Evolutionary conservation across 2,797 vertebrate species (phyloP), one percentile per base, ranked within the genome.

Genomic region (Gymnodraco acuticeps): DNA sequence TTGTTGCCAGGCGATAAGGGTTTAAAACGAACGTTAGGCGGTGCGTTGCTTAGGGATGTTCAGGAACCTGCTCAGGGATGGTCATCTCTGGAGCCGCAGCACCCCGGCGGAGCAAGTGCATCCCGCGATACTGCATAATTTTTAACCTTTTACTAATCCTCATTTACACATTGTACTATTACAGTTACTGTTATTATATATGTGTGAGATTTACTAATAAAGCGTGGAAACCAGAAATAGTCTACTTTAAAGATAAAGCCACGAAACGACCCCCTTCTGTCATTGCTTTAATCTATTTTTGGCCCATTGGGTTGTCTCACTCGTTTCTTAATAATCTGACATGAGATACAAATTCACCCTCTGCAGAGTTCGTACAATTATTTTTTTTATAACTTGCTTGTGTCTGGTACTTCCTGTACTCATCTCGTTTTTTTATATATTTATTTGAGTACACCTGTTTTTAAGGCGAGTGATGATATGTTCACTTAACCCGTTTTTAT

Each of bases 61-160:
- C 64, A 73, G 11, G 17, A 78, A 92, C 93, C 93, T 93, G 92
- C 10, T 88, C 84, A 13, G 87, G 88, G 93, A 90, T 84, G 84
- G 83, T 75, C 78, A 50, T 72, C 82, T 43, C 80, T 1, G 77
- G 68, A 87, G 82, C 78, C 75, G 87, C 81, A 71, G 80, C 80
- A 54, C 71, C 81, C 66, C 82, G 77, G 79, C 67, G 68, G 75
- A 77, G 89, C 89, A 88, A 92, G 89, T 88, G 89, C 92, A 92
- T 55, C 71, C 58, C 55, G 67, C n/a, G 23, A 62, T 47, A 16
- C 19, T 42, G 7, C 16, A 6, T 31, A 45, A 1, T 8, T 27
- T 73, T 66, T 8, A 46, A 5, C 43, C 46, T 1, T 0, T 38
- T 46, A 61, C 27, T 42, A 20, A 1, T 16, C 9, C 9, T 0